phyloP scores from a whole-genome alignment of 2,113 vertebrate species.

The Potamarius usumacintae region DNA sequence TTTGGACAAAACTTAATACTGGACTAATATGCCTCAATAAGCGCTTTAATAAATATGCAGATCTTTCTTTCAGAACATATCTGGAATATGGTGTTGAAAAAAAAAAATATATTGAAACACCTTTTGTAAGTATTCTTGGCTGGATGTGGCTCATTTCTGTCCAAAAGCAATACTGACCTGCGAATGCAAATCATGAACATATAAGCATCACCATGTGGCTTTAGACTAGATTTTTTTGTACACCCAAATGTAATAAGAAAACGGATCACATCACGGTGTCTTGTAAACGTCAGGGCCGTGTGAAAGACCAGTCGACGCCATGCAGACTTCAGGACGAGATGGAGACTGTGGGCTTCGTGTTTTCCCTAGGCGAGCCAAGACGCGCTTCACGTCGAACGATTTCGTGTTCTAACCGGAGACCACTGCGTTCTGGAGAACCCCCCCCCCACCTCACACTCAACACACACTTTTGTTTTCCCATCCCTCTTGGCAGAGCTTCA shows the following conservation, averaged over 20 bases:
- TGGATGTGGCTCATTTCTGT: neutral
- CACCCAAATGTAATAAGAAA: conserved; percentile 12
- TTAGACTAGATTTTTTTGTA: neutral
- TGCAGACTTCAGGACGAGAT: conserved; percentile 35
- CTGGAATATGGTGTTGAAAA: conserved; percentile 13
- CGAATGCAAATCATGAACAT: neutral
- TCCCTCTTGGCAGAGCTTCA: conserved; percentile 75
- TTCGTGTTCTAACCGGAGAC: conserved; percentile 62
- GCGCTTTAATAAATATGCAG: neutral
- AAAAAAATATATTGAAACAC: neutral
- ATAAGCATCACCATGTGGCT: neutral
- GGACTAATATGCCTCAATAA: neutral
- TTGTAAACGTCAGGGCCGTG: conserved; percentile 14
- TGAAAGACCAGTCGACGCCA: conserved; percentile 38
- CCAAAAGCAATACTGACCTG: conserved; percentile 4
- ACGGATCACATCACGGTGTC: neutral
- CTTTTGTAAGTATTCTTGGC: neutral
- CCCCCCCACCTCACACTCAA: conserved; percentile 62
- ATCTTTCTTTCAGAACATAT: neutral
- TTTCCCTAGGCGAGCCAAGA: conserved; percentile 53
- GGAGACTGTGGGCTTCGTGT: conserved; percentile 42
- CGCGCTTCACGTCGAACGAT: conserved; percentile 53
- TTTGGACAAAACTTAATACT: neutral
- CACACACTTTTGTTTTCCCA: conserved; percentile 66
- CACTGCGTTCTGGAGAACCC: conserved; percentile 59